Evolutionary conservation across 2,113 vertebrate genomes (phyloP).

Genomic region (Callaeas wilsoni): DNA sequence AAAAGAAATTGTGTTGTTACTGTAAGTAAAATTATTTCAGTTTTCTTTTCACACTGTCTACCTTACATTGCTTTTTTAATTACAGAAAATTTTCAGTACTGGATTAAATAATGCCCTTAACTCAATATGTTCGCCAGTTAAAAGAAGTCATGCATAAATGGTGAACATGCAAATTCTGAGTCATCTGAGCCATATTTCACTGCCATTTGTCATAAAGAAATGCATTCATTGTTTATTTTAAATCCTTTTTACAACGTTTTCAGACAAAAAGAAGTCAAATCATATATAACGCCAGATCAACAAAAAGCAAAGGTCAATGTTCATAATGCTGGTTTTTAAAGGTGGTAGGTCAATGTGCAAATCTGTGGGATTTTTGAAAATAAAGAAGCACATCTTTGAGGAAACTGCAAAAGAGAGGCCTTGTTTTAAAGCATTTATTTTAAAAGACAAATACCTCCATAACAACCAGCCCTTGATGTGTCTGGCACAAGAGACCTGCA

Average conservation of each 20-base stretch:
- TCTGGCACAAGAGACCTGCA: constrained; percentile 85
- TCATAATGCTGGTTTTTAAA: constrained; percentile 80
- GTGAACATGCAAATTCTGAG: neutral
- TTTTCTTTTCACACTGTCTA: neutral
- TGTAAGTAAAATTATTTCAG: neutral
- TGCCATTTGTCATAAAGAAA: constrained; percentile 36
- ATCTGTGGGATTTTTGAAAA: constrained; percentile 37
- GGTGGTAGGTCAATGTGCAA: constrained; percentile 79
- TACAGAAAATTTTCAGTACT: neutral
- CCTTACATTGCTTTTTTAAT: neutral
- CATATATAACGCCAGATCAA: constrained; percentile 63
- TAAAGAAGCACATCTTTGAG: constrained; percentile 52
- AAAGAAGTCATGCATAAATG: neutral
- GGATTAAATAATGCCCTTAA: neutral
- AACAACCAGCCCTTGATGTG: constrained; percentile 87
- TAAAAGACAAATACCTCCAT: constrained; percentile 80
- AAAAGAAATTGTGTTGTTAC: neutral
- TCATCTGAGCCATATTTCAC: constrained; percentile 7
- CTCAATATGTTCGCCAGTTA: neutral
- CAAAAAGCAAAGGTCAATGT: constrained; percentile 74
- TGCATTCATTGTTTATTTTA: constrained; percentile 35
- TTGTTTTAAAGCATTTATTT: constrained; percentile 78
- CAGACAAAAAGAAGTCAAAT: constrained; percentile 77
- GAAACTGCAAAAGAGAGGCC: constrained; percentile 65
- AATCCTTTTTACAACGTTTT: constrained; percentile 50